A percentile compares a stretch with the other conserved stretches of the same genome.
phyloP scores from a whole-genome alignment of 2,113 vertebrate genomes.

The Rhynchopsitta pachyrhyncha region DNA sequence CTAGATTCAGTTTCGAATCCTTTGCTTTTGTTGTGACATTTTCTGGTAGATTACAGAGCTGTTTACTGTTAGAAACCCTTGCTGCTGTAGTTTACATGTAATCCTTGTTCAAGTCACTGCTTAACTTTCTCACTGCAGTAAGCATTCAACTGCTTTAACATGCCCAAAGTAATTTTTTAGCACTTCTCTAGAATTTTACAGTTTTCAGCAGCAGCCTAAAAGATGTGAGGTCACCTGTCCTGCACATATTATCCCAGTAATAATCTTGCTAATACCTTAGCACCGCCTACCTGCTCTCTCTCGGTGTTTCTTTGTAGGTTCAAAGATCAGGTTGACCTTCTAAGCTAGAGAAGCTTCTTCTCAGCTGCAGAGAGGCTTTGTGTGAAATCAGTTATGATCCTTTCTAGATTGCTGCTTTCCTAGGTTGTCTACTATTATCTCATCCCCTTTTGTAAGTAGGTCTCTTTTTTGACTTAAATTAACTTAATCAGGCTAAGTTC shows the following conservation, averaged over 20 bases:
- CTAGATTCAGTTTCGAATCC: not conserved
- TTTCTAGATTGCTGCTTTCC: not conserved
- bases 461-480: not conserved
- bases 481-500: not conserved
- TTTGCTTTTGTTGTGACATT: not conserved
- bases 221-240: not conserved
- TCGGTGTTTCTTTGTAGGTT: not conserved
- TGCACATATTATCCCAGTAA: not conserved
- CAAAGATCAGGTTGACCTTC: not conserved
- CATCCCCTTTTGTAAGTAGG: not conserved
- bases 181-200: not conserved
- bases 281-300: not conserved
- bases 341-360: not conserved
- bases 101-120: not conserved
- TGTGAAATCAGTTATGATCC: not conserved
- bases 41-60: not conserved
- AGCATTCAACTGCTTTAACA: not conserved
- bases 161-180: not conserved
- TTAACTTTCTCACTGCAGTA: not conserved
- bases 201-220: not conserved
- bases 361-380: not conserved
- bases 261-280: not conserved
- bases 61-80: not conserved
- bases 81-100: fast-evolving
- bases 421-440: not conserved